phyloP scores from a whole-genome alignment of 2,888 invertebrate genomes.

The Labia minor region DNA sequence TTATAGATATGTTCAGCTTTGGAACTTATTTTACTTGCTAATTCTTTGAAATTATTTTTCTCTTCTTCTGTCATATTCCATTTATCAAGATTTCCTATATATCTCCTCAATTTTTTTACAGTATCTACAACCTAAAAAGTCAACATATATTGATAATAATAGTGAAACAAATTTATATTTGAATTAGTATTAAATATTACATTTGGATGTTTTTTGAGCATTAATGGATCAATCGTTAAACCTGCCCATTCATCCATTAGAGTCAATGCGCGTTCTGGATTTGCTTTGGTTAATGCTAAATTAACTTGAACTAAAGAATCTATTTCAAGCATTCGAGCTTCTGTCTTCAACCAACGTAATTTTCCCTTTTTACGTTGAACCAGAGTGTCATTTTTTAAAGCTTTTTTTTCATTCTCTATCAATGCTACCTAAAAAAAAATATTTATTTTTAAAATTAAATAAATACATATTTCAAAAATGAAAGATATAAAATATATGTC shows the following conservation, averaged over 20 bases:
- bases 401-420: slow-evolving; percentile 20
- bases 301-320: slow-evolving; percentile 56
- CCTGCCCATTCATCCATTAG: slow-evolving; percentile 51
- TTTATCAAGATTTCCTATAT: slow-evolving; percentile 64
- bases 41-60: slow-evolving; percentile 47
- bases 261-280: slow-evolving; percentile 59
- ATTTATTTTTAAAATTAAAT: slow-evolving; percentile 22
- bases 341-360: slow-evolving; percentile 48
- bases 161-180: too few relatives aligned
- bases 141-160: background rate
- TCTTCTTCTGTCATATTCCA: slow-evolving; percentile 58
- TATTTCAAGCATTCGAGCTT: slow-evolving; percentile 51
- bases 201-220: slow-evolving; percentile 71
- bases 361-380: slow-evolving; percentile 26
- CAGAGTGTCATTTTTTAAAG: slow-evolving; percentile 22
- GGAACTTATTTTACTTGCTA: slow-evolving; percentile 57
- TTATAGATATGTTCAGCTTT: slow-evolving; percentile 53
- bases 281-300: slow-evolving; percentile 55
- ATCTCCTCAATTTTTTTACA: slow-evolving; percentile 52
- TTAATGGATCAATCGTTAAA: slow-evolving; percentile 54
- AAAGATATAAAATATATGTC: too few relatives aligned
- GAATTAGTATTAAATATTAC: background rate
- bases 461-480: too few relatives aligned
- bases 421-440: slow-evolving; percentile 22
- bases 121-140: slow-evolving; percentile 52